Base-by-base conservation (phyloP, 2,113 vertebrate genomes). In the Pavo muticus region DNA sequence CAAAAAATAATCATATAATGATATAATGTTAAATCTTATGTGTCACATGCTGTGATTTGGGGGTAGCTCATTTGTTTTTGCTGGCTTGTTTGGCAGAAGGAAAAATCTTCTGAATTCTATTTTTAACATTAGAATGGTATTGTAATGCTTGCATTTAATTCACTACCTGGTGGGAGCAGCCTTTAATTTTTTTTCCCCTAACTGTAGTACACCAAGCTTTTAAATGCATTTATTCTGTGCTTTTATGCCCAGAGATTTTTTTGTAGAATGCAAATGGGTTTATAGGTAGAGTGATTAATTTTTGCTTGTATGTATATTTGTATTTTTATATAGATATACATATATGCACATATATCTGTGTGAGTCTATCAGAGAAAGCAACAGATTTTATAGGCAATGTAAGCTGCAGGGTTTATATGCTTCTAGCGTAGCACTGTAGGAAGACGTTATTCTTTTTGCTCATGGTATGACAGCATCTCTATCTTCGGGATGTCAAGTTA, bases 141-240 rank as follows among this genome's bases (percentile, higher is more conserved):
- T 84, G 76, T 78, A 84, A 74, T 56, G 80, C 68, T 86, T 77
- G 42, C 50, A 78, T 90, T 88, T 84, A 93, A 80, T 91, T 91
- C 56, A 52, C 64, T 85, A 64, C 75, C 79, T 86, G 35, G 24
- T 91, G 75, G 57, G 57, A 84, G 91, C 79, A 83, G 37, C 39
- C 19, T 0, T 25, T 42, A 48, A 2, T 27, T 79, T 91, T 76
- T 56, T 59, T 16, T 37, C 0, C 0, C 48, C 27, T 30, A 54
- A 12, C 14, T 68, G 65, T 77, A 69, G 59, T 56, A 10, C 64
- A 50, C 61, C 24, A 21, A 37, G n/a, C 11, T 81, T 90, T 90
- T 48, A 83, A 96, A 78, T 60, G 29, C 11, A 39, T 80, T 88
- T 68, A 20, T 73, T 65, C 60, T 27, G 17, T 78, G 52, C 27